Evolutionary conservation across 2,888 invertebrate genomes (phyloP), one percentile per base, ranked within the genome.

Genomic region (Diogma glabrata): DNA sequence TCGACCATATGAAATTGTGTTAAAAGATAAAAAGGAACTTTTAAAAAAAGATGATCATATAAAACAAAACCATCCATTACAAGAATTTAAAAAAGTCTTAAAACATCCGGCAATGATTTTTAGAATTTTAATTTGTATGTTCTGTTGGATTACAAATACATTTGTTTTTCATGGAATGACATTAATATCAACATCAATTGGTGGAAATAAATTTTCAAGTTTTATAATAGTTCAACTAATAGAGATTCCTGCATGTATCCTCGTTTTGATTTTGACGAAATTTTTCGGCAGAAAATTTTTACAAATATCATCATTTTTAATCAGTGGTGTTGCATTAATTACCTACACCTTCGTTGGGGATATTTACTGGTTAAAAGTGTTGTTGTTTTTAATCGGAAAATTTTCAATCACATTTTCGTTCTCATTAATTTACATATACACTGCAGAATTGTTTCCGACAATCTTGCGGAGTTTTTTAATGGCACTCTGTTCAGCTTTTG

Each of bases 101-200:
- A 52, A 47, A 24, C 54, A 55, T 19, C 33, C 51, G 9, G 61
- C 59, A 6, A 43, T 43, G 43, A 22, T 43, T 22, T 8, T 43
- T 7, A 20, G 43, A 43, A 65, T 70, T 51, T 53, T 74, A 2
- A 79, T 80, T 49, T 84, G 85, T 57, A 82, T 82, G n/a, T 77
- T 85, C 58, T 86, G 85, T 72, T 87, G 87, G 87, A 78, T 86
- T 14, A 81, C 86, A 0, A 81, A 83, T 59, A 82, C 84, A 0
- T 81, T 88, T 56, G 80, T 87, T 19, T 89, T 86, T 65, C 88
- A 87, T 60, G 89, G 89, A 0, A 67, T 89, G 33, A 85, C 84
- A 0, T 73, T 89, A 51, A 87, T 85, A 67, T 81, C 87, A 0
- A 84, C 86, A 3, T 75, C 82, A 0, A 67, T 89, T 46, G 67